Base-by-base conservation (phyloP, 2,888 invertebrate genomes). In the Drosophila anomalata region DNA sequence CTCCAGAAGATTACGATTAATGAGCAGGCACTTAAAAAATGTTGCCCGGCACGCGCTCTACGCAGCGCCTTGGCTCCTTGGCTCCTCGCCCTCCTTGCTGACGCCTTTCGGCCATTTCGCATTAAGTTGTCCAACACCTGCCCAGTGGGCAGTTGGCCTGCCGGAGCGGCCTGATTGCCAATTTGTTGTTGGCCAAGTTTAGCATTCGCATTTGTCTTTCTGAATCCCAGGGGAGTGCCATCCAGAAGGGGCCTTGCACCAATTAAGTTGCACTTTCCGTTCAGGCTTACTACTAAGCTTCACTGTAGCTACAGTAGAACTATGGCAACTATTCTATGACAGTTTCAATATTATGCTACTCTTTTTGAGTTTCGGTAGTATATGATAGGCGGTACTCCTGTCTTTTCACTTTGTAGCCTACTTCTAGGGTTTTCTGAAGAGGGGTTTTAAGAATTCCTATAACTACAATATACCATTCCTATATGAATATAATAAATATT, bases 1-100 rank as follows among this genome's bases (percentile, higher is more conserved):
- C 55, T 54, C 50, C 77, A 76, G 78, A 76, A 89, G 90, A 90
- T 90, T 90, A 83, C 89, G 89, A 90, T 90, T 90, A 90, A 90
- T 90, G 90, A 89, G 85, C 76, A 74, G 84, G 74, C 89, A 87
- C 87, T 90, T 89, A 89, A 71, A 51, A 50, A 57, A 57, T 56
- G 60, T 65, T 69, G 59, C 74, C 63, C 77, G 86, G 84, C 84
- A 85, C 80, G 87, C 87, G 87, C 75, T 77, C 68, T 76, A 85
- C 83, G 83, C 80, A 74, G 73, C 36, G 47, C 26, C 44, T 50
- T 50, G 26, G 46, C 12, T 17, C 46, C 29, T 12, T 14, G 12
- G 11, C 31, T 20, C n/a, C 14, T 1, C 29, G n/a, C 36, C n/a
- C 36, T 6, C n/a, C 36, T 36, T 14, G 14, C 14, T 36, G 14